These are phyloP conservation scores for Axinella damicornis DNA, from an alignment of 37 sponge, comb jelly and placozoan species.

Conservation along the genomic window DNA sequence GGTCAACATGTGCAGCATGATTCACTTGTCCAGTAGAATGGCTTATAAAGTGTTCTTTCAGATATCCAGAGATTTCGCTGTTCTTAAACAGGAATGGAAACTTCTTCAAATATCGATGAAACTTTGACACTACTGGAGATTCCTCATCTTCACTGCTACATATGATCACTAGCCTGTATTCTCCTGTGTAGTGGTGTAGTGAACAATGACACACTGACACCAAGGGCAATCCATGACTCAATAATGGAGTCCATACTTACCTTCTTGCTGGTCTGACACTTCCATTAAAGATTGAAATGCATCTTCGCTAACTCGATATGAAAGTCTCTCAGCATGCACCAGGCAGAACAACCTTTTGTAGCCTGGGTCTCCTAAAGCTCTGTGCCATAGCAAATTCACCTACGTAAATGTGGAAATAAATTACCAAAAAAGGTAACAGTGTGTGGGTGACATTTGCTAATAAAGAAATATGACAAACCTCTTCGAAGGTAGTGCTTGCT, in stretches of 20 bases:
- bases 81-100: not conserved
- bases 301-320: slow-evolving; percentile 44
- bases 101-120: not conserved
- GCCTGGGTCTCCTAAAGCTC: slow-evolving; percentile 52
- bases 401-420: not conserved
- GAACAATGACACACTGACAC: too few species aligned
- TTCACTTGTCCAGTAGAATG: not conserved
- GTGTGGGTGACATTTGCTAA: too few species aligned
- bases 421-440: too few species aligned
- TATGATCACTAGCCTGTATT: slow-evolving; percentile 11
- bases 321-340: slow-evolving; percentile 63
- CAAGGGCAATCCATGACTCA: not conserved
- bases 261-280: slow-evolving; percentile 19
- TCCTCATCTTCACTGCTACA: slow-evolving; percentile 32
- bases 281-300: slow-evolving; percentile 24
- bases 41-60: slow-evolving; percentile 1
- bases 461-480: too few species aligned
- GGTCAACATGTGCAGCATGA: too few species aligned
- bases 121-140: slow-evolving; percentile 32
- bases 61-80: not conserved
- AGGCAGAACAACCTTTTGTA: slow-evolving; percentile 57
- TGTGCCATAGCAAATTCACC: slow-evolving; percentile 53
- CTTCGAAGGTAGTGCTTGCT: too few species aligned
- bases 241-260: not conserved
- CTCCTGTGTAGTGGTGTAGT: not conserved